Base-by-base conservation (phyloP, 2,888 invertebrate species). In the Eremobia ochroleuca region DNA sequence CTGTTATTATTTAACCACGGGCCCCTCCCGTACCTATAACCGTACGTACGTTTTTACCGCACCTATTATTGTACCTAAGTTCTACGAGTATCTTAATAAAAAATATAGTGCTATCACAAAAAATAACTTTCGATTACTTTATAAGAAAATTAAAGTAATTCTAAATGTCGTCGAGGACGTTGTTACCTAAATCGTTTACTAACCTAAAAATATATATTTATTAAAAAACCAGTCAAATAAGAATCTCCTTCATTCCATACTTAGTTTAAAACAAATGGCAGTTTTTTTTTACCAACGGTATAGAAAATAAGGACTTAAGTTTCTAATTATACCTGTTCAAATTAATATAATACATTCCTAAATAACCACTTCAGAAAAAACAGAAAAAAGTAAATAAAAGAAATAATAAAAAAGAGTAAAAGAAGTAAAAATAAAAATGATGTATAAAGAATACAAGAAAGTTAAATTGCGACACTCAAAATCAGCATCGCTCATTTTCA, bases 71-170 rank as follows among this genome's bases (percentile, higher is more conserved):
- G n/a, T n/a, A n/a, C n/a, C n/a, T n/a, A n/a, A n/a, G n/a, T n/a
- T n/a, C n/a, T n/a, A n/a, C n/a, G n/a, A n/a, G n/a, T n/a, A n/a
- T n/a, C n/a, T n/a, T 40, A 40, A n/a, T 31, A 18, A 40, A 25
- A 52, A 61, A 43, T 49, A 59, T 9, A 28, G 25, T 55, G 40
- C 9, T 69, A 46, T 61, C 61, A 70, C 55, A 76, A 61, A 59
- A 69, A 4, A 34, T 9, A 61, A 52, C 28, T 59, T 70, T 59
- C 25, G 13, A 49, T 46, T 6, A 31, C 6, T 55, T 52, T 21
- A 25, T 49, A 34, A 34, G 15, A 52, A 15, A 65, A 52, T n/a
- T 15, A 43, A 43, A 46, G 6, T 66, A 31, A 31, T 70, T 66
- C 0, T 61, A 70, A 76, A 81, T 67, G 58, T 25, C 34, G 43